Percentiles rank a stretch among this genome's conserved stretches.
Conservation (phyloP, 2,888 invertebrate genomes). For the Idaea straminata region DNA sequence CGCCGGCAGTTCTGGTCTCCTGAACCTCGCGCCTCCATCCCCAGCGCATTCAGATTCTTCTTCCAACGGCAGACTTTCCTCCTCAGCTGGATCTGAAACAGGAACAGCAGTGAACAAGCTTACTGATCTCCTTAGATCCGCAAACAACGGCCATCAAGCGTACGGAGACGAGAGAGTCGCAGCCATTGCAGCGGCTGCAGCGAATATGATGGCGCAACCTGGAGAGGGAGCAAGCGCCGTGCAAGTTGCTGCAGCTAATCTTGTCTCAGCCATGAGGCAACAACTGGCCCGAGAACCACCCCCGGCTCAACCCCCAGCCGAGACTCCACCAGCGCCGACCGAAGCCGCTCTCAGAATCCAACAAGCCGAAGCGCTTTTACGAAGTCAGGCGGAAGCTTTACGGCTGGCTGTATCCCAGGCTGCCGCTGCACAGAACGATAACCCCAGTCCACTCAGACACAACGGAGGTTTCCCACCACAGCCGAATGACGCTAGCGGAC, state of each 20-base stretch:
- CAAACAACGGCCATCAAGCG: constrained; percentile 83
- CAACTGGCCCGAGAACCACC: constrained; percentile 75
- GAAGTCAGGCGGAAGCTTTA: constrained; percentile 92
- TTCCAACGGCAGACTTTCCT: constrained; percentile 89
- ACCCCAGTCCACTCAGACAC: constrained; percentile 67
- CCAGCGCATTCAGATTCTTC: constrained; percentile 93
- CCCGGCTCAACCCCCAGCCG: constrained; percentile 85
- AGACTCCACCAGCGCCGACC: constrained; percentile 88
- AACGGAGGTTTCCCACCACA: constrained; percentile 72
- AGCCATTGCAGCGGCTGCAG: constrained; percentile 84
- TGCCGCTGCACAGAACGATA: constrained; percentile 75
- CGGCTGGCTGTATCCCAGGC: constrained; percentile 89
- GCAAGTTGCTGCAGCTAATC: constrained; percentile 86
- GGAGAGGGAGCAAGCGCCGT: constrained; percentile 83
- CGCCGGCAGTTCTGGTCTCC: constrained; percentile 82
- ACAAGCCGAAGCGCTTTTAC: constrained; percentile 88
- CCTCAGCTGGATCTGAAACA: constrained; percentile 89
- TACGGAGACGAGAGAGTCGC: constrained; percentile 86
- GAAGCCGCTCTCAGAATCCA: constrained; percentile 87
- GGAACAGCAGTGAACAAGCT: constrained; percentile 82
- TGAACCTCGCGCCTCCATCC: constrained; percentile 89
- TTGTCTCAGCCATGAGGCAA: constrained; percentile 88
- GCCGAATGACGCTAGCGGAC: constrained; percentile 70
- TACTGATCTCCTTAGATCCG: constrained; percentile 80
- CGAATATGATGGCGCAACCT: constrained; percentile 81